phyloP scores from a whole-genome alignment of 1,140 invertebrate genomes.

The Drosophila triauraria region DNA sequence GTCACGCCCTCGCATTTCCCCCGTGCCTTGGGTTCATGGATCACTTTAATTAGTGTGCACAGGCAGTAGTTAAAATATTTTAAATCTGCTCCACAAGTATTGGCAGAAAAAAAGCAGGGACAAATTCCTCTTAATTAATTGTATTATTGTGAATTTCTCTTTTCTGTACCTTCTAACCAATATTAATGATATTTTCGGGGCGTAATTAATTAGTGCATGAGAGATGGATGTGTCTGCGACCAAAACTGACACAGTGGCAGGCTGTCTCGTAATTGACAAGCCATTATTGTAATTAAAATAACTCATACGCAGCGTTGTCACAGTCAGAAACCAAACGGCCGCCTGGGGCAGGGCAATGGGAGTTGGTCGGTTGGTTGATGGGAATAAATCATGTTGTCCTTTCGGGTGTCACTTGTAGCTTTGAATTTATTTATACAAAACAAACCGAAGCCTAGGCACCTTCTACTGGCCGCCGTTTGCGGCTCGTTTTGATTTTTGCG shows the following conservation, averaged over 20 bases:
- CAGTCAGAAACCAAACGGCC: conserved; percentile 5
- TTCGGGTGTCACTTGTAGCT: conserved; percentile 55
- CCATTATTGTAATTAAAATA: conserved; percentile 83
- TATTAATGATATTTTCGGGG: conserved; percentile 57
- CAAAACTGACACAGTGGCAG: conserved; percentile 67
- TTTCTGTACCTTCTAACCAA: conserved; percentile 34
- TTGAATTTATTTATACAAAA: conserved; percentile 67
- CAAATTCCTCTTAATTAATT: conserved; percentile 63
- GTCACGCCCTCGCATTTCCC: conserved; percentile 25
- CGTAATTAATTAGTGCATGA: conserved; percentile 67
- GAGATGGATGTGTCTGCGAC: conserved; percentile 33
- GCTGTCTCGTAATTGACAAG: conserved; percentile 70
- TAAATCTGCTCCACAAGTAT: conserved; percentile 51
- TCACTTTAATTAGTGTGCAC: conserved; percentile 71
- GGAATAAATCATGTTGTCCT: conserved; percentile 62
- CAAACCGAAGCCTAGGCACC: conserved; percentile 13
- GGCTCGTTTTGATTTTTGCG: conserved; percentile 63
- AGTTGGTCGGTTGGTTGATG: conserved; percentile 4
- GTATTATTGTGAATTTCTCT: conserved; percentile 38
- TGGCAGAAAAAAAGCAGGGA: not conserved
- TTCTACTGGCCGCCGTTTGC: conserved; percentile 16
- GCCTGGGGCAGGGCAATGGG: not conserved
- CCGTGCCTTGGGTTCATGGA: conserved; percentile 13
- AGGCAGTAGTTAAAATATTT: conserved; percentile 70
- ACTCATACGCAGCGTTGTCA: conserved; percentile 65